Conservation (phyloP, 2,113 vertebrate genomes). For the Picathartes gymnocephalus region DNA sequence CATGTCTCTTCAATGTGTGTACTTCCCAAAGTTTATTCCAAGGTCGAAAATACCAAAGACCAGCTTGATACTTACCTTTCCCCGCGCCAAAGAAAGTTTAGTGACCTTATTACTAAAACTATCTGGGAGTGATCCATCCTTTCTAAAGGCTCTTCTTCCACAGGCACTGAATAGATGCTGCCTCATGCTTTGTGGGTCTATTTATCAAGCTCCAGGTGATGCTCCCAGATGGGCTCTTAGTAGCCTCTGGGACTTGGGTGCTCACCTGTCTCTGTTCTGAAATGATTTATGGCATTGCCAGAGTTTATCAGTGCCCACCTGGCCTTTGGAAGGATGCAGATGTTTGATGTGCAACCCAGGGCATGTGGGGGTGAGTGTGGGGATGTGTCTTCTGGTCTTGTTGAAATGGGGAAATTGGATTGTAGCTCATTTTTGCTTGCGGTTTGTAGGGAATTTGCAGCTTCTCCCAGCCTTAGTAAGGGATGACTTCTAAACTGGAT, state of each 20-base stretch:
- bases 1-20: background rate
- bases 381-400: background rate
- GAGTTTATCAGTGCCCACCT: background rate
- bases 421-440: background rate
- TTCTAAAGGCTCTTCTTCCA: background rate
- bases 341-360: too few species aligned
- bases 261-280: background rate
- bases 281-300: background rate
- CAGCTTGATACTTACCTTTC: background rate
- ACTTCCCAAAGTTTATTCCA: background rate
- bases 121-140: background rate
- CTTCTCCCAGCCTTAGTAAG: background rate
- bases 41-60: background rate
- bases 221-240: rapidly evolving
- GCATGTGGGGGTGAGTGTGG: rapidly evolving
- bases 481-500: background rate
- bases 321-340: background rate
- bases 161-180: background rate
- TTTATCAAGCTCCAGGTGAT: background rate
- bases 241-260: too few species aligned
- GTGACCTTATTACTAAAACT: background rate
- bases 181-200: background rate
- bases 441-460: background rate
- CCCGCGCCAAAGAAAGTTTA: background rate
- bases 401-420: background rate